Evolutionary conservation across 2,113 vertebrate genomes (phyloP), one percentile per base, ranked within the genome.

Genomic region (Aspidoscelis tigris): DNA sequence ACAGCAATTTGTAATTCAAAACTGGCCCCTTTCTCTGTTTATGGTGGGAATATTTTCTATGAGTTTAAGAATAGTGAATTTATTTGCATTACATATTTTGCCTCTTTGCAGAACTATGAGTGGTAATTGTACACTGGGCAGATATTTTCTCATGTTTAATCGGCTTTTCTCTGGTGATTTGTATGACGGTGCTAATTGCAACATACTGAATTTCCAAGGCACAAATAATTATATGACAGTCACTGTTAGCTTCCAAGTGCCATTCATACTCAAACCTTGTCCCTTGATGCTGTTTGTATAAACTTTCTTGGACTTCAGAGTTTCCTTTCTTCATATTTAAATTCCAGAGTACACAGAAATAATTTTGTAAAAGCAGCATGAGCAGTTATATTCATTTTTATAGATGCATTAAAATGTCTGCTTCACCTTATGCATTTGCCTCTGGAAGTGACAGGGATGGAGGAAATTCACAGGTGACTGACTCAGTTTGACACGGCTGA

Each of bases 31-130:
- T 55, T 24, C 70, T 79, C 73, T 65, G 69, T 65, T 47, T 82
- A 24, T 75, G 81, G 70, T 26, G 7, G 24, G 43, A 78, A 65
- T 41, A 39, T 73, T 65, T 64, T 75, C 26, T 53, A 64, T 44
- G 74, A 74, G 71, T 80, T 33, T 50, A 80, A 84, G 77, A 58
- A 74, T 39, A 24, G 44, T 33, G 20, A 41, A 75, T n/a, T 64
- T 14, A 84, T 79, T 50, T 79, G 43, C 58, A 53, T 79, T 70
- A 64, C 72, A 61, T 78, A 65, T 73, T 78, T 84, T 74, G n/a
- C 43, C 66, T 78, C 58, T 24, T 84, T 1, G 39, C 43, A 47
- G n/a, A 65, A 73, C 6, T 47, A 47, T 50, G 39, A 20, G 47
- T 41, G 3, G 18, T 26, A 7, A 79, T 73, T 74, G 20, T 53